These are phyloP conservation scores for Pseudomugil tenellus DNA, from an alignment of 2,797 vertebrate genomes.

Conservation along the genomic window DNA sequence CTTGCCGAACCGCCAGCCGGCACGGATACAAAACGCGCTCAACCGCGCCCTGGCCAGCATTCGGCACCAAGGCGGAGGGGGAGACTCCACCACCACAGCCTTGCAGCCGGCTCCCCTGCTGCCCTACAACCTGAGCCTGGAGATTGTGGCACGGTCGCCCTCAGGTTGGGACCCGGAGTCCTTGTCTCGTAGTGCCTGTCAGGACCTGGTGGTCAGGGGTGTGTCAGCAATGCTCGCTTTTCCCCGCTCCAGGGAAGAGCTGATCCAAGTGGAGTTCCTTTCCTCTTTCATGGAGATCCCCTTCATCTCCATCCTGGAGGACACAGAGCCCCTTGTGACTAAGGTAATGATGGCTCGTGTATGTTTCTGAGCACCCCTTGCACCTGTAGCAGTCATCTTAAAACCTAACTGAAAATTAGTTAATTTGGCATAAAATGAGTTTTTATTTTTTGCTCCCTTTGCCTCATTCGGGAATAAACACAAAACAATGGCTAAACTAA, in stretches of 20 bases:
- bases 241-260: conserved; percentile 88
- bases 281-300: conserved; percentile 91
- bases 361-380: background rate
- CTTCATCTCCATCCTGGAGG: conserved; percentile 90
- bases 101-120: conserved; percentile 75
- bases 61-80: conserved; percentile 70
- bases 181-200: conserved; percentile 87
- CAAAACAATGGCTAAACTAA: conserved; percentile 4
- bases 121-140: conserved; percentile 91
- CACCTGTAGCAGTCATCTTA: conserved; percentile 48
- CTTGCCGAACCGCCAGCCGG: conserved; percentile 85
- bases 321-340: conserved; percentile 85
- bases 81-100: conserved; percentile 63
- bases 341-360: conserved; percentile 79
- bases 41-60: conserved; percentile 84
- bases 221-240: conserved; percentile 91
- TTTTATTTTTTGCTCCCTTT: background rate
- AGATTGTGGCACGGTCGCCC: conserved; percentile 86
- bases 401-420: conserved; percentile 11
- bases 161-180: conserved; percentile 88
- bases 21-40: conserved; percentile 87
- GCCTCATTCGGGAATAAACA: conserved; percentile 16
- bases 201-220: conserved; percentile 87
- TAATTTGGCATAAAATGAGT: background rate
- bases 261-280: conserved; percentile 93